Base-by-base conservation (phyloP, 2,888 invertebrate genomes). In the Idaea biselata region DNA sequence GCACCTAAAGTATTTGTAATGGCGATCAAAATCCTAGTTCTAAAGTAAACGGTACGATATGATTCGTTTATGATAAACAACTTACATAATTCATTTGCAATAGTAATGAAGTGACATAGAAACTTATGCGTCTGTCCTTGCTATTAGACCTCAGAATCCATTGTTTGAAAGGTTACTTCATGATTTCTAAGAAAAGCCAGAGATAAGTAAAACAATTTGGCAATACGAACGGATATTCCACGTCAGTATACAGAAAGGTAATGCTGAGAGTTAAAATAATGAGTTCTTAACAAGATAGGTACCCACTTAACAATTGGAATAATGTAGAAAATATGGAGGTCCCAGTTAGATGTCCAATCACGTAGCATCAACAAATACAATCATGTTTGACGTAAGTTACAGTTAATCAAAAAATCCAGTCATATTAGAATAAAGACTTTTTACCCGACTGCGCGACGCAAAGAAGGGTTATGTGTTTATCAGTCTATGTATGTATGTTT, bases 141-240 rank as follows among this genome's bases (percentile, higher is more conserved):
- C 68, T 67, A 65, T 63, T 63, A 64, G 71, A 71, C 73, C 73
- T 60, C 58, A 64, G 61, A 56, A 58, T 61, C 68, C 58, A 73
- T 74, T 75, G 75, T 75, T 71, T 63, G 58, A 74, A 74, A 75
- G 73, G 74, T 74, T 72, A 71, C 67, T 62, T 64, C 70, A 70
- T 64, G 67, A 68, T 66, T 68, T 70, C 69, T 61, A 59, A 69
- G 73, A 71, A 71, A 71, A 67, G 57, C 44, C 58, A 58, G 53
- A 58, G 53, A 60, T 60, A 58, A 62, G 31, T 14, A 58, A 63
- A 62, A 60, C 60, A 60, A 65, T 62, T 65, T 60, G 60, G 60
- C 44, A 44, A 44, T 44, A 44, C 44, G 11, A 44, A 44, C 44
- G 44, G 44, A 44, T 14, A 44, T 44, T 44, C 44, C 44, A 44